Conservation (phyloP, 1,140 invertebrate genomes). For the Diuraphis noxia region DNA sequence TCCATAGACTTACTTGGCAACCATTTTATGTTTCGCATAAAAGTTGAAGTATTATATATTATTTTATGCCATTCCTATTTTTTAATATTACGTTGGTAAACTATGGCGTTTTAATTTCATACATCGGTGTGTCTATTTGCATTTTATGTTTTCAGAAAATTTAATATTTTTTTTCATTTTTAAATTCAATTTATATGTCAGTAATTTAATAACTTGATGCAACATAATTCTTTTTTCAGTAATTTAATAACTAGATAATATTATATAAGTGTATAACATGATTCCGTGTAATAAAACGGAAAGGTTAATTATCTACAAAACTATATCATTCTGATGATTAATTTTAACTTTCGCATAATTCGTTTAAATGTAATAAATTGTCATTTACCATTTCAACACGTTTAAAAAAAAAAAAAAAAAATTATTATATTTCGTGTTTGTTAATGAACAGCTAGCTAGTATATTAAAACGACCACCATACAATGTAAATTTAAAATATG, state of each 20-base stretch:
- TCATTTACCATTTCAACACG: neutral
- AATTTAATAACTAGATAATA: slow-evolving; percentile 10
- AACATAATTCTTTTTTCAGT: slow-evolving; percentile 4
- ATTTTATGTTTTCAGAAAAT: neutral
- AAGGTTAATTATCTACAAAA: neutral
- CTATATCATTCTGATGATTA: neutral
- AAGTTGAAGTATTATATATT: neutral
- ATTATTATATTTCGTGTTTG: neutral
- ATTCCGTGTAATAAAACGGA: neutral
- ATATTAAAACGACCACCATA: neutral
- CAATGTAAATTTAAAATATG: neutral
- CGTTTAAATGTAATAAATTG: neutral
- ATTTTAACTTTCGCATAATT: neutral
- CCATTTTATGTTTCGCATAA: neutral
- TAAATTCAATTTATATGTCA: neutral
- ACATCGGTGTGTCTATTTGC: neutral
- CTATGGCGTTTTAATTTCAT: neutral
- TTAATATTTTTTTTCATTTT: neutral
- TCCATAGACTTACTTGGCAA: neutral
- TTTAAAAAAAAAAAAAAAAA: neutral
- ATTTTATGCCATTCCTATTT: neutral
- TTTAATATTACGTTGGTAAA: neutral
- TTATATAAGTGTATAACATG: neutral
- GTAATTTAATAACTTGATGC: neutral
- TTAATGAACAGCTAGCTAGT: neutral